These are phyloP conservation scores for Morbakka virulenta DNA, from an alignment of 30 jellyfish, hydroid and myxozoan genomes.

Conservation along the genomic window DNA sequence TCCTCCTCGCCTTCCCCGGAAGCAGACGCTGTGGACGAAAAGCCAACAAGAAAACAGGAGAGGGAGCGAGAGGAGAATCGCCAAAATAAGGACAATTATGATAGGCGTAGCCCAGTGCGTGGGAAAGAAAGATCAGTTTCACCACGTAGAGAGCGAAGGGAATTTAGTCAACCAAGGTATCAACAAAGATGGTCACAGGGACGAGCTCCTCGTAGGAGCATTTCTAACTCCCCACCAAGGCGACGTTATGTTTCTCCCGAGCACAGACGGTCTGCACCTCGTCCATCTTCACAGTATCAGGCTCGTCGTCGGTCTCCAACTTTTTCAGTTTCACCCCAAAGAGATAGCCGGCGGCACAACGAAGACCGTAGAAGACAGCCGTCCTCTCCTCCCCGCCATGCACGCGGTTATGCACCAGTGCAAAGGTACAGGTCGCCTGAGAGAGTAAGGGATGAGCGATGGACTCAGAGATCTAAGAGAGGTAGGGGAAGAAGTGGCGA, in stretches of 20 bases:
- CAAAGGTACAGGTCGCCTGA: background rate
- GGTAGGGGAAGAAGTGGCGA: background rate
- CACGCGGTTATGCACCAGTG: background rate
- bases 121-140: background rate
- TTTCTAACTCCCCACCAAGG: background rate
- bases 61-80: background rate
- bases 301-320: conserved; percentile 23
- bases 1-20: conserved; percentile 2
- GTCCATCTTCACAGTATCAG: background rate
- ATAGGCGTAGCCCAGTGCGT: background rate
- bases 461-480: background rate
- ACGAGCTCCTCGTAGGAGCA: conserved; percentile 2
- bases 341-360: background rate
- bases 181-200: background rate
- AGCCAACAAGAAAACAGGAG: background rate
- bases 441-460: background rate
- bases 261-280: conserved; percentile 8
- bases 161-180: background rate
- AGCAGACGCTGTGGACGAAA: background rate
- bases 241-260: background rate
- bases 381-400: background rate
- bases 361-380: background rate
- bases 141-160: conserved; percentile 7
- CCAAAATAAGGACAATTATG: background rate
- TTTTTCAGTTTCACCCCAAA: conserved; percentile 3